Evolutionary conservation across 1,140 invertebrate genomes (phyloP).

Genomic region (Gryllus bimaculatus): DNA sequence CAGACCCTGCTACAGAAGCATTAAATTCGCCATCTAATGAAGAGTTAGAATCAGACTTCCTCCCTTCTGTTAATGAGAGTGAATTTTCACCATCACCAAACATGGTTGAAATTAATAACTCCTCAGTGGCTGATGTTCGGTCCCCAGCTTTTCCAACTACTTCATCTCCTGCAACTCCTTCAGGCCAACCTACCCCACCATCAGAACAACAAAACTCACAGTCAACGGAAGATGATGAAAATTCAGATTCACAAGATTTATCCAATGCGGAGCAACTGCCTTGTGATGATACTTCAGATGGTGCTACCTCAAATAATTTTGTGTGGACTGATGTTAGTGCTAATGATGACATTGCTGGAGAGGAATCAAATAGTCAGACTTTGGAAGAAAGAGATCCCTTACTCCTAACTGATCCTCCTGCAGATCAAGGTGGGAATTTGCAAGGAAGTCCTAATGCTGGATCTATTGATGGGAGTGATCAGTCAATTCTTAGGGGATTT

Average conservation of each 20-base stretch:
- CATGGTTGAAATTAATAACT: slow-evolving; percentile 15
- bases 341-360: slow-evolving; percentile 6
- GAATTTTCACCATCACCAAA: slow-evolving; percentile 10
- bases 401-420: neutral
- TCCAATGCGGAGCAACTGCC: neutral
- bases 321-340: slow-evolving; percentile 4
- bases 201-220: neutral
- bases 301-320: slow-evolving; percentile 9
- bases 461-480: slow-evolving; percentile 4
- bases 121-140: neutral
- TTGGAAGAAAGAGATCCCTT: slow-evolving; percentile 16
- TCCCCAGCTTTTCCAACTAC: slow-evolving; percentile 16
- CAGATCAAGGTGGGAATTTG: neutral
- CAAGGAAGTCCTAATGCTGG: neutral
- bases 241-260: neutral
- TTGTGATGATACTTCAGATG: neutral
- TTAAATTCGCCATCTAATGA: slow-evolving; percentile 16
- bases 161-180: slow-evolving; percentile 9
- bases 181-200: neutral
- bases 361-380: neutral
- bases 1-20: neutral
- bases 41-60: slow-evolving; percentile 14
- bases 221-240: neutral
- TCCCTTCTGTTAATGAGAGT: slow-evolving; percentile 12
- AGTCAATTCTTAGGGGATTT: slow-evolving; percentile 7